Base-by-base conservation (phyloP, 1,140 invertebrate species). In the Drosophila kurseongensis region DNA sequence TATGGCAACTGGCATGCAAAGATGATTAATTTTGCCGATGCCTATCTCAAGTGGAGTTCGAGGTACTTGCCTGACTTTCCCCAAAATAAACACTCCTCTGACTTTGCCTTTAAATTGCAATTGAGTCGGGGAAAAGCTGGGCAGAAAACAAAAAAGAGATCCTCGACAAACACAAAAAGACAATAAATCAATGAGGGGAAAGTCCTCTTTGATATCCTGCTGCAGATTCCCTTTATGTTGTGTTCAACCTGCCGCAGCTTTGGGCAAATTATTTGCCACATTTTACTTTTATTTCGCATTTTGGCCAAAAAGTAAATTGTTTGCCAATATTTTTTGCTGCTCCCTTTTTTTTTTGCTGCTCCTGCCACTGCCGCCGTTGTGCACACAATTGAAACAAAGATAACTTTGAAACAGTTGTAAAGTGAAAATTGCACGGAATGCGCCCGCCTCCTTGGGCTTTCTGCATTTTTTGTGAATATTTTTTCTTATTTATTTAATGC, bases 401-500 rank as follows among this genome's bases (percentile, higher is more conserved):
- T 89, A 89, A 89, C 88, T 91, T 91, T 91, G 88, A 91, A 91
- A 88, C 88, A 91, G 89, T 91, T 91, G 88, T 91, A 83, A 89
- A 81, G 77, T 81, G 88, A 89, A 91, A 91, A 91, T 91, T 84
- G 88, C 80, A 81, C 69, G 89, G 89, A 91, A 91, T 91, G 68
- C 68, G 69, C 57, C 59, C 29, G 62, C 72, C 36, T 54, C 67
- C 48, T 55, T 65, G 55, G 57, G 56, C 29, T 41, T 57, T 32
- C 29, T 32, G 29, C 29, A 32, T 32, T 32, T 32, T 32, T 32
- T 32, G 29, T 32, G 29, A 32, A 65, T 61, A 56, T 68, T 79
- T 84, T 83, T 77, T 76, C 84, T 88, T 88, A 89, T 88, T 88
- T 88, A 88, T 88, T 88, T 88, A 89, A 89, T 83, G 84, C 84